Evolutionary conservation across 2,797 vertebrate species (phyloP).

Genomic region (Cossypha niveicapilla): DNA sequence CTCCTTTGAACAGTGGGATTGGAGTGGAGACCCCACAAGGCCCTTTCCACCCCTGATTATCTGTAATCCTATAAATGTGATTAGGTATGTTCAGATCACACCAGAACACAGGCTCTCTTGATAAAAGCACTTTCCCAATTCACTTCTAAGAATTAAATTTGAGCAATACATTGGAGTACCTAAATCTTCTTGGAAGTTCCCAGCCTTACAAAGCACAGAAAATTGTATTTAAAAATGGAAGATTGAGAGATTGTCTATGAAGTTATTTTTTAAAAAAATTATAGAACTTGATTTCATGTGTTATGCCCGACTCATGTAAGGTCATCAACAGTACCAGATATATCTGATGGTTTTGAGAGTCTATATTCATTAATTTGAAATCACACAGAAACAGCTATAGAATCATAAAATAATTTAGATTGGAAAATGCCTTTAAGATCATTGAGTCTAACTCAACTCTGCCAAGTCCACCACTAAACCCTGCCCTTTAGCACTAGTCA

Average conservation of each 20-base stretch:
- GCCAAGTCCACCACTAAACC: background rate
- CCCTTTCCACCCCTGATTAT: background rate
- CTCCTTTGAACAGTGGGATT: background rate
- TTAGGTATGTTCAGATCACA: background rate
- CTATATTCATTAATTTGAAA: background rate
- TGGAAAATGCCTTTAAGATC: background rate
- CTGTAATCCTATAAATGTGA: background rate
- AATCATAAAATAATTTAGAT: background rate
- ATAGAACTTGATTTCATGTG: background rate
- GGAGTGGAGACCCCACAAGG: background rate
- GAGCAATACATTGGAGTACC: background rate
- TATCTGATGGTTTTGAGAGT: background rate
- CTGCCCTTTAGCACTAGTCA: background rate
- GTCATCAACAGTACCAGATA: background rate
- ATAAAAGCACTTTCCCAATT: background rate
- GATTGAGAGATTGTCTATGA: background rate
- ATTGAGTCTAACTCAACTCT: background rate
- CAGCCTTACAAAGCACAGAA: background rate
- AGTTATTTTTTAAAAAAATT: background rate
- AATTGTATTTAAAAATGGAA: background rate
- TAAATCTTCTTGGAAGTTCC: background rate
- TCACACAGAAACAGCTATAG: background rate
- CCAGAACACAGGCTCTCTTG: background rate
- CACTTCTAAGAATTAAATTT: background rate
- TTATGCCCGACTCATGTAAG: background rate